These are phyloP conservation scores for Arvicanthis niloticus DNA, from an alignment of 2,113 vertebrate genomes.

Conservation along the genomic window DNA sequence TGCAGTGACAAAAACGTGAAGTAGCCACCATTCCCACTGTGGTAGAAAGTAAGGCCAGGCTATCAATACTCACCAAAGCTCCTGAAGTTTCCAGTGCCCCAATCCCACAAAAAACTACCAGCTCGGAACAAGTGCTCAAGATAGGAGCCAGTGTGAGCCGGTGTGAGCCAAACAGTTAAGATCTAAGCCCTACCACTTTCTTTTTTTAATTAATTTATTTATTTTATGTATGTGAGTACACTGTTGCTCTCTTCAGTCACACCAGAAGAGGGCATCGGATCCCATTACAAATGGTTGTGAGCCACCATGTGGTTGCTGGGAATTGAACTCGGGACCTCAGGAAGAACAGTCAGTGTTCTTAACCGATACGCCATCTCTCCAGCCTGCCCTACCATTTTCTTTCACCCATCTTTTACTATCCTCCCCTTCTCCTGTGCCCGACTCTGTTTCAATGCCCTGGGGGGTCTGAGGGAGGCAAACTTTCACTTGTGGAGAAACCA, in stretches of 20 bases:
- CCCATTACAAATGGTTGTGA: too few species aligned
- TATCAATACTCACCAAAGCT: background rate
- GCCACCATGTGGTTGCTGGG: too few species aligned
- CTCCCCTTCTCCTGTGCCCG: background rate
- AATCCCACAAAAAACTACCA: background rate
- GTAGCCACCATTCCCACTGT: background rate
- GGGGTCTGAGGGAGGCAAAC: background rate
- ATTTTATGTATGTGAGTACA: too few species aligned
- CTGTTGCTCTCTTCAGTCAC: too few species aligned
- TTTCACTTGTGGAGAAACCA: background rate
- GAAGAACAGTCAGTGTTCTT: too few species aligned
- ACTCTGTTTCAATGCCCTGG: background rate
- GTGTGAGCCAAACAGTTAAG: background rate
- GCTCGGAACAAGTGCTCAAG: background rate
- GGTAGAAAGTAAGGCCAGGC: background rate
- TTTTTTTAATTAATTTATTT: too few species aligned
- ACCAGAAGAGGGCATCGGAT: too few species aligned
- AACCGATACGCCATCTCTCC: too few species aligned
- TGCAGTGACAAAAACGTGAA: background rate
- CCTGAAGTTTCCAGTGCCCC: background rate
- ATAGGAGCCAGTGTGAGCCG: background rate
- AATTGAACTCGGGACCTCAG: too few species aligned
- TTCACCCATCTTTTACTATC: background rate
- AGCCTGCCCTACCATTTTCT: too few species aligned
- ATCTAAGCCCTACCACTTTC: background rate